Evolutionary conservation across 2,888 invertebrate species (phyloP).

Genomic region (Ischnura elegans): DNA sequence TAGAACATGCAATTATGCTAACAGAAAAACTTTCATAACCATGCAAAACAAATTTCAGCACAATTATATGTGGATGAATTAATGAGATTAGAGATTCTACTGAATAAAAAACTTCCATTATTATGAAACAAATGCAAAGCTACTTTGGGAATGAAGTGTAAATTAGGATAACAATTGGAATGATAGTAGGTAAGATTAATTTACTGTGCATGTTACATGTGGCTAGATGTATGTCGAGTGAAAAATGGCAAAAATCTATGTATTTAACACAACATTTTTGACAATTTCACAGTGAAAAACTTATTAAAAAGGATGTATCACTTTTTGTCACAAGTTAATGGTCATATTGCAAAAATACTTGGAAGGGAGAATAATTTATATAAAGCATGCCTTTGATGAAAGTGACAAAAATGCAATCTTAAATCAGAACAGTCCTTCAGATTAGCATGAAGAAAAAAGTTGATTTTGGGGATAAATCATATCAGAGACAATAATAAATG

Average conservation of each 20-base stretch:
- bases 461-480: background rate
- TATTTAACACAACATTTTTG: background rate
- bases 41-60: background rate
- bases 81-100: background rate
- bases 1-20: constrained; percentile 35
- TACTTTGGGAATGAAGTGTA: constrained; percentile 38
- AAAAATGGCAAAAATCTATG: constrained; percentile 25
- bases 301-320: constrained; percentile 12
- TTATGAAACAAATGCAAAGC: constrained; percentile 12
- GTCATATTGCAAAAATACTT: constrained; percentile 48
- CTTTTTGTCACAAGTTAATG: constrained; percentile 33
- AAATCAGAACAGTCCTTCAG: constrained; percentile 12
- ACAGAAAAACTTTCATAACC: background rate
- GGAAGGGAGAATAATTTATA: constrained; percentile 28
- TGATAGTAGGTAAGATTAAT: constrained; percentile 50
- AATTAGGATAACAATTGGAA: constrained; percentile 10
- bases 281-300: background rate
- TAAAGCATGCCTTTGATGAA: constrained; percentile 34
- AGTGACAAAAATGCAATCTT: constrained; percentile 7
- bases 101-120: background rate
- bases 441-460: background rate
- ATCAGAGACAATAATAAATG: background rate
- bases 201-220: constrained; percentile 63
- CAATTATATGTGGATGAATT: constrained; percentile 35
- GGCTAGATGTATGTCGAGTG: constrained; percentile 53